Conservation (phyloP, 2,888 invertebrate genomes). For the Autographa gamma region DNA sequence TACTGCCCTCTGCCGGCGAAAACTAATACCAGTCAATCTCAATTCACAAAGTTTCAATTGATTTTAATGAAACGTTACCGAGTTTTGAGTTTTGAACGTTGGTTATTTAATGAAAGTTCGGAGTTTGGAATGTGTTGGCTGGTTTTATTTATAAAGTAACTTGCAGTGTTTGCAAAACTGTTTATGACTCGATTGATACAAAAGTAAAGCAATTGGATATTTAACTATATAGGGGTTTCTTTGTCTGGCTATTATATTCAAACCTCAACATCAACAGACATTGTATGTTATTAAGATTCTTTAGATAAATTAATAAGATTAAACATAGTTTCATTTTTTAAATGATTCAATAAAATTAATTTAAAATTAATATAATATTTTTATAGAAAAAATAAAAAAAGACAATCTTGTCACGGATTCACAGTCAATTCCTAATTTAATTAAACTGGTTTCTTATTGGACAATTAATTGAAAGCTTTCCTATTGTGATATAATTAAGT, state of each 20-base stretch:
- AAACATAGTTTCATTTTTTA: neutral
- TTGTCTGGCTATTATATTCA: too few species aligned
- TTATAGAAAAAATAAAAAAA: slow-evolving; percentile 30
- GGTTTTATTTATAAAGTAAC: neutral
- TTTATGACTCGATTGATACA: neutral
- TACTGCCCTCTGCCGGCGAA: slow-evolving; percentile 19
- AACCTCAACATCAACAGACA: too few species aligned
- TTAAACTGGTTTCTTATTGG: slow-evolving; percentile 35
- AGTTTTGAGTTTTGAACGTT: slow-evolving; percentile 23
- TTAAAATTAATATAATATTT: too few species aligned
- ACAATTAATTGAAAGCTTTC: slow-evolving; percentile 48
- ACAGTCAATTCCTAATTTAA: slow-evolving; percentile 42
- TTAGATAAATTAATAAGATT: too few species aligned
- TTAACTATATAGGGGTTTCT: too few species aligned
- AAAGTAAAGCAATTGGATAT: too few species aligned
- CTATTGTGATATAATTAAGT: slow-evolving; percentile 48
- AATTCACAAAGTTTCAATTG: slow-evolving; percentile 49
- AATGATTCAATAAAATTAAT: slow-evolving; percentile 14
- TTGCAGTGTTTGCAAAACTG: too few species aligned
- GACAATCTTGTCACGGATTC: slow-evolving; percentile 44
- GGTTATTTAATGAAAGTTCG: neutral
- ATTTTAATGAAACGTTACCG: slow-evolving; percentile 32
- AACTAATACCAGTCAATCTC: slow-evolving; percentile 37
- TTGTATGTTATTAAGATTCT: too few species aligned
- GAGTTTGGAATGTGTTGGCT: neutral